Conservation (phyloP, 2,113 vertebrate species). For the Eulacestoma nigropectus region DNA sequence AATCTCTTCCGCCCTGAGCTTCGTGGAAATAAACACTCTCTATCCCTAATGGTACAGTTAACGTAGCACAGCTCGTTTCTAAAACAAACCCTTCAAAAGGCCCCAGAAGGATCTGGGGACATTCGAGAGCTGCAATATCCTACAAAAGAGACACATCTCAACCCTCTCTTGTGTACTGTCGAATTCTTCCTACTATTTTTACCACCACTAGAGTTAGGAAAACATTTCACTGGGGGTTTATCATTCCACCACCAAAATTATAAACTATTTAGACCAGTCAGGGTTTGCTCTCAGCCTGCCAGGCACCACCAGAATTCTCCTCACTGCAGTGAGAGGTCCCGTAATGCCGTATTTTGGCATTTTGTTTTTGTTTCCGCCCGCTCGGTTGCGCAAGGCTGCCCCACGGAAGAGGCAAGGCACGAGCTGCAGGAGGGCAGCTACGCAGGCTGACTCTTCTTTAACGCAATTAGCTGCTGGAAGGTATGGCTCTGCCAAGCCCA, state of each 20-base stretch:
- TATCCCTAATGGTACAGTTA: slow-evolving; percentile 20
- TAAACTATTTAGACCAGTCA: slow-evolving; percentile 43
- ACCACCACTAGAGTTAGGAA: background rate
- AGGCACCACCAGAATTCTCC: slow-evolving; percentile 15
- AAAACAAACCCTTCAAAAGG: slow-evolving; percentile 46
- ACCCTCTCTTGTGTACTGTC: slow-evolving; percentile 6
- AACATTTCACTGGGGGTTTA: slow-evolving; percentile 51
- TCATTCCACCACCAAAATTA: slow-evolving; percentile 51
- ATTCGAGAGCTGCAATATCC: background rate
- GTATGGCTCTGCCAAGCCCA: slow-evolving; percentile 5
- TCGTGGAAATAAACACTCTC: background rate
- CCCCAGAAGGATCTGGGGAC: slow-evolving; percentile 24
- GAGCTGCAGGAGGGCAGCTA: background rate
- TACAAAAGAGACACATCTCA: slow-evolving; percentile 20
- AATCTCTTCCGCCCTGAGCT: background rate
- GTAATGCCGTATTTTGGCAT: rapidly evolving
- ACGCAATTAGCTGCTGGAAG: slow-evolving; percentile 19
- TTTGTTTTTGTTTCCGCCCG: background rate
- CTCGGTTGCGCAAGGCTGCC: background rate
- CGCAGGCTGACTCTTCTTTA: background rate
- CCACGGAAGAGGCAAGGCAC: background rate
- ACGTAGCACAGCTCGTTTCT: background rate
- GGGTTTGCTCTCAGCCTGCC: slow-evolving; percentile 31
- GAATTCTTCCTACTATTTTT: slow-evolving; percentile 42
- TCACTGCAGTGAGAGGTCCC: background rate